These are phyloP conservation scores for Cydia pomonella DNA, from an alignment of 1,140 invertebrate species.

Conservation along the genomic window DNA sequence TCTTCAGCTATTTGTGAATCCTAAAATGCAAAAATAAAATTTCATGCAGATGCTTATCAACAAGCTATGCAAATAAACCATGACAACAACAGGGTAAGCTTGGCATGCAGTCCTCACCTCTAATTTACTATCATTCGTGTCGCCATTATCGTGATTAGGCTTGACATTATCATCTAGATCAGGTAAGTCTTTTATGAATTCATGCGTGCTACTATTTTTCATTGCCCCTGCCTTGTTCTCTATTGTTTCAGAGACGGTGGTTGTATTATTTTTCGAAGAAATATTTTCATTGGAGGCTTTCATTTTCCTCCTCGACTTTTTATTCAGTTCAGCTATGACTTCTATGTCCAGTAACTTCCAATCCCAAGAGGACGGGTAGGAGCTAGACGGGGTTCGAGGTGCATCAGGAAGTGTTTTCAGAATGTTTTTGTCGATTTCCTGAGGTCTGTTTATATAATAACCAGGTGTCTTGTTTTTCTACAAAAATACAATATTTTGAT, in stretches of 20 bases:
- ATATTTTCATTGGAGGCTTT: slow-evolving; percentile 76
- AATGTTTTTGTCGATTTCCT: slow-evolving; percentile 86
- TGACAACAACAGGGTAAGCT: slow-evolving; percentile 49
- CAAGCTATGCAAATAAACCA: slow-evolving; percentile 73
- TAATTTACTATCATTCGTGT: slow-evolving; percentile 45
- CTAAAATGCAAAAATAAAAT: slow-evolving; percentile 72
- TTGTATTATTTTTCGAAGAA: slow-evolving; percentile 69
- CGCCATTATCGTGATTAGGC: slow-evolving; percentile 42
- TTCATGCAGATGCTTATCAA: slow-evolving; percentile 74
- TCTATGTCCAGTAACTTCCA: slow-evolving; percentile 85
- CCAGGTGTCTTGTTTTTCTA: slow-evolving; percentile 91
- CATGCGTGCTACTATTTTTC: slow-evolving; percentile 73
- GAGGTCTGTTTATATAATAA: slow-evolving; percentile 88
- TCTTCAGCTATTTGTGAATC: slow-evolving; percentile 51
- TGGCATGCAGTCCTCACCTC: slow-evolving; percentile 68
- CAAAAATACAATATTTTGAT: slow-evolving; percentile 51
- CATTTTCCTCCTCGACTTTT: slow-evolving; percentile 69
- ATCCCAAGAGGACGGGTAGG: slow-evolving; percentile 86
- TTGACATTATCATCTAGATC: slow-evolving; percentile 69
- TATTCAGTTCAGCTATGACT: slow-evolving; percentile 67
- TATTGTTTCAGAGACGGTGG: slow-evolving; percentile 62
- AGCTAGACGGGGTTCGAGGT: slow-evolving; percentile 85
- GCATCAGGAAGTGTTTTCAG: slow-evolving; percentile 89
- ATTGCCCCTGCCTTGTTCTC: slow-evolving; percentile 59
- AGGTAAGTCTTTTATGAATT: slow-evolving; percentile 68